Base-by-base conservation (phyloP, 2,888 invertebrate species). In the Xanthorhoe designata region DNA sequence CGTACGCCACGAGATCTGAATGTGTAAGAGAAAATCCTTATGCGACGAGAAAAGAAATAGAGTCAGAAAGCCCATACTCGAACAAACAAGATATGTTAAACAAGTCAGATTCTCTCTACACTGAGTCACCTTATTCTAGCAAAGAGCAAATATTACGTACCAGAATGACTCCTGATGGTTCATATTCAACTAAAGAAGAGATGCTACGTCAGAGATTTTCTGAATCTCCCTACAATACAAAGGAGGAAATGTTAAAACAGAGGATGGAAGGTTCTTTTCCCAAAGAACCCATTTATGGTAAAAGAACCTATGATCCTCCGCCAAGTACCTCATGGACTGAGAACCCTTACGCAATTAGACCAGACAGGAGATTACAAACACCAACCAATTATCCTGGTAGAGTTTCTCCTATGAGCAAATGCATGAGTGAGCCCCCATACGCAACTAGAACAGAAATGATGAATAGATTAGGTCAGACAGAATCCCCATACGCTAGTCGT, bases 391-490 rank as follows among this genome's bases (percentile, higher is more conserved):
- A 81, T 64, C 86, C 91, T 17, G 90, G 88, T 13, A 83, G 92
- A 73, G 69, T 85, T 24, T 91, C 91, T 7, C 92, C 92, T 24
- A 86, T 92, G 87, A 88, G 83, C 62, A 93, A 93, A 81, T 92
- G 91, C 76, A 88, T 92, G 89, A 93, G 93, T 76, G 93, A 93
- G 74, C 93, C 93, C 59, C 93, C 93, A 0, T 92, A 93, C 72
- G 88, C 87, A 32, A 88, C 89, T 55, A 86, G 90, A 79, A 85
- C 86, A 18, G 93, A 93, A 81, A 93, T 92, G 93, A 85, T 92
- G 81, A 82, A 86, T 2, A 84, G 93, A 72, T 68, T 91, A 42
- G 79, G 81, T 9, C 90, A 90, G 72, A 84, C 86, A 4, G 92
- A 92, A 70, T 90, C 90, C 35, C 90, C 90, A 29, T 92, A 92